A percentile compares a stretch with the other conserved stretches of the same genome.
Evolutionary conservation across 2,888 invertebrate species (phyloP).

Genomic region (Allolobophora icterica): DNA sequence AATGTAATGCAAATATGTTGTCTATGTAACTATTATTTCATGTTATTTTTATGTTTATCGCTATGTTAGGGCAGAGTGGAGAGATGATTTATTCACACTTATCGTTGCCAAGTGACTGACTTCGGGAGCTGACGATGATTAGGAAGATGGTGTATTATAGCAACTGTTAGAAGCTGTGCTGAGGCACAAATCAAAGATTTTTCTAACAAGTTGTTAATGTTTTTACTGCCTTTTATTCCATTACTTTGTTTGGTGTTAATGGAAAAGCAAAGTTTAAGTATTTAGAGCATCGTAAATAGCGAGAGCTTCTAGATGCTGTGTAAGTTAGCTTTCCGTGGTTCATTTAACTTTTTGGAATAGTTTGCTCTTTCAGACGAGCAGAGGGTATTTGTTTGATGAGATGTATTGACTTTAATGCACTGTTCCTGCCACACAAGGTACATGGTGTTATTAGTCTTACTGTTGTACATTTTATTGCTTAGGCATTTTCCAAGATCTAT

Average conservation of each 20-base stretch:
- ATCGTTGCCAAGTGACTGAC: neutral
- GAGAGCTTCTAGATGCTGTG: neutral
- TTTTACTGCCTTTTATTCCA: neutral
- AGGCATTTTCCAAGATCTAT: constrained; percentile 13
- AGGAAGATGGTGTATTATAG: neutral
- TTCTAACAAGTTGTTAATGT: neutral
- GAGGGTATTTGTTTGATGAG: neutral
- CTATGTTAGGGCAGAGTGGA: neutral
- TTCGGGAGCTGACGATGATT: neutral
- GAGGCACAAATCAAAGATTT: neutral
- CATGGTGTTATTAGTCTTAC: neutral
- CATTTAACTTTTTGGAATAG: neutral
- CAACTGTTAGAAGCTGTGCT: neutral
- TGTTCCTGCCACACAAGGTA: neutral
- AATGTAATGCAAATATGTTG: neutral
- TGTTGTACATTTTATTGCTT: neutral
- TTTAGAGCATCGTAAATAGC: too few relatives aligned
- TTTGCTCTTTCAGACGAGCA: too few relatives aligned
- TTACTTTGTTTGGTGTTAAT: neutral
- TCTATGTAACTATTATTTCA: neutral
- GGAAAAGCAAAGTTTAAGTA: neutral
- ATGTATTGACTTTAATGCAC: neutral
- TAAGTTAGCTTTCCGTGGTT: neutral
- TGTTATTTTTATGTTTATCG: neutral
- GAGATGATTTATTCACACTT: neutral